Evolutionary conservation across 2,797 vertebrate genomes (phyloP), one percentile per base, ranked within the genome.

Genomic region (Petrocephalus schoutedeni): DNA sequence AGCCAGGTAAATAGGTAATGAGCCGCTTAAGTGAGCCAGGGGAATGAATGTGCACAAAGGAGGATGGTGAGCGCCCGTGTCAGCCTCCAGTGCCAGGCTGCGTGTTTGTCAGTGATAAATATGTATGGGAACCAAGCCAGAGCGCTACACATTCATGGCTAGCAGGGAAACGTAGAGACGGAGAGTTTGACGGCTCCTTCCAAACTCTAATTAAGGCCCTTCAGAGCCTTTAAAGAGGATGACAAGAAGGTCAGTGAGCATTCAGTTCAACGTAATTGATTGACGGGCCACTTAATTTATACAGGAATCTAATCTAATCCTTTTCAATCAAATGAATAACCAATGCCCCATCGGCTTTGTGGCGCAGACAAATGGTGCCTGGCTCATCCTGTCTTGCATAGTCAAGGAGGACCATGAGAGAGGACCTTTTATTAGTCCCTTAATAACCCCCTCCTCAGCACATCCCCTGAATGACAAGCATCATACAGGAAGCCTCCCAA

Each of bases 261-360:
- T 83, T 86, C 85, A 86, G 71, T 74, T 80, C 88, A 74, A 77
- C 88, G 74, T 87, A 89, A 90, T 89, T 90, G 90, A 89, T 86
- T 89, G 90, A 89, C 88, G 61, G 90, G 71, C 89, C 87, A 71
- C 89, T 90, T 89, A 89, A 89, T 91, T 90, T 86, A 86, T 89
- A 85, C 32, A 85, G 82, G 89, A 90, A 89, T 91, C 89, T 87
- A 87, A 91, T 91, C 89, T 91, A 90, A 90, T 91, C 87, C 88
- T 58, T 49, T 49, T 74, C 85, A 90, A 87, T 90, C 90, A 87
- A 89, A 90, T 57, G 86, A 14, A 88, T 87, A 86, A 41, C n/a
- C 45, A 14, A 51, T 85, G 54, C 53, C 67, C 71, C 41, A 28
- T 53, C 8, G 41, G 53, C 86, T 67, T 85, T 87, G 54, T 64